Base-by-base conservation (phyloP, 1,140 invertebrate species). In the Euwallacea fornicatus region DNA sequence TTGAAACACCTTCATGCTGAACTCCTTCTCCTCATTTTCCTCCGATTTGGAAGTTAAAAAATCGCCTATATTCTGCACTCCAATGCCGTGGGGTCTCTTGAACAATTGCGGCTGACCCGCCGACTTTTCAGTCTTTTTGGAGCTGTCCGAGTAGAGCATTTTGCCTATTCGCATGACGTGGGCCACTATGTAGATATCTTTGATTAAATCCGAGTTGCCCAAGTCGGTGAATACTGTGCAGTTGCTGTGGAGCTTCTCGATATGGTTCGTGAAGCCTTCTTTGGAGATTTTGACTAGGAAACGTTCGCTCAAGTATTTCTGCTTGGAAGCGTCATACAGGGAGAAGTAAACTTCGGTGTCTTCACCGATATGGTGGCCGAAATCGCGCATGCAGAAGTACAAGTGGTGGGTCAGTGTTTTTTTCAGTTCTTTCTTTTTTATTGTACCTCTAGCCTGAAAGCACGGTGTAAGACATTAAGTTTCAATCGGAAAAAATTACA, bases 301-400 rank as follows among this genome's bases (percentile, higher is more conserved):
- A 67, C 93, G 85, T 81, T 97, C 94, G 73, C 93, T 96, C 75
- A 92, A 81, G 46, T 90, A 90, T 53, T 88, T 86, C 66, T 86
- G 85, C 67, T 88, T 86, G 75, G 87, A 88, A 2, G 88, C 88
- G 81, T 96, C 93, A 81, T 93, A 96, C 0, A 97, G 80, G 55
- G 93, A 94, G 76, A 97, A 91, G 75, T 93, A 91, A 6, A 96
- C 88, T 83, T 96, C 94, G 0, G 91, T 90, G 78, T 95, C 93
- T 81, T 97, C 94, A 0, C 93, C 93, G 11, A 93, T 88, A 11
- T 89, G 88, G 76, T 93, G 91, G 0, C 92, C 91, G 79, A 95
- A 95, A 79, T 95, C 93, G 7, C 93, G 82, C 90, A 95, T 93
- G 77, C 90, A 93, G 79, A 95, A 91, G 81, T 93, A 94, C 7